These are phyloP conservation scores for Acrobasis consociella DNA, from an alignment of 2,888 invertebrate species.

Conservation along the genomic window DNA sequence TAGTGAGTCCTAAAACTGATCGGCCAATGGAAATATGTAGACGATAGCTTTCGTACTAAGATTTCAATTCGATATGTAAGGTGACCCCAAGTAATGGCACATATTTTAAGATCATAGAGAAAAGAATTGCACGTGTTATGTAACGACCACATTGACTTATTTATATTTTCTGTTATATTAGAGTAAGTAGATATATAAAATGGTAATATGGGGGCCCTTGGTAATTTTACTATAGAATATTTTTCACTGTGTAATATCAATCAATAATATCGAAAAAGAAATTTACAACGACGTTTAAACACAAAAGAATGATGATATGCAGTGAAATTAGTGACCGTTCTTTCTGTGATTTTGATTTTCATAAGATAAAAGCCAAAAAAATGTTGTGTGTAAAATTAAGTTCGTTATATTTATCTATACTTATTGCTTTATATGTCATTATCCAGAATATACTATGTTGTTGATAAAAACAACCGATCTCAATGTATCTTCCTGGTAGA, in stretches of 20 bases:
- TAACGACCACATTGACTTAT: slow-evolving; percentile 75
- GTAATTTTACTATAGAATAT: slow-evolving; percentile 34
- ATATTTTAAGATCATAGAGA: slow-evolving; percentile 60
- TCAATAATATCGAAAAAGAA: slow-evolving; percentile 25
- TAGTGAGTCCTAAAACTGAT: slow-evolving; percentile 30
- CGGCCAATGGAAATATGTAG: slow-evolving; percentile 41
- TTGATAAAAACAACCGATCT: slow-evolving; percentile 66
- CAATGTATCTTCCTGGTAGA: slow-evolving; percentile 69
- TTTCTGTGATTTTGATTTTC: slow-evolving; percentile 76
- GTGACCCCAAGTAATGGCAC: slow-evolving; percentile 60
- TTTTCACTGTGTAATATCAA: slow-evolving; percentile 26
- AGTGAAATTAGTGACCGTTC: slow-evolving; percentile 44
- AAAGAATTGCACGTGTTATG: slow-evolving; percentile 77
- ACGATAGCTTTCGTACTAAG: slow-evolving; percentile 56
- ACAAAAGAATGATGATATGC: slow-evolving; percentile 27
- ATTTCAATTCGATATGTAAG: slow-evolving; percentile 45
- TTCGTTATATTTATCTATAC: slow-evolving; percentile 50
- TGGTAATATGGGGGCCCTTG: slow-evolving; percentile 58
- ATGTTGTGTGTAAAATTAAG: slow-evolving; percentile 64
- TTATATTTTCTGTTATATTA: slow-evolving; percentile 79
- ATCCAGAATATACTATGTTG: slow-evolving; percentile 41
- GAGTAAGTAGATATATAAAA: slow-evolving; percentile 65
- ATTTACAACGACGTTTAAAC: slow-evolving; percentile 35
- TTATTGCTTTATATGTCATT: slow-evolving; percentile 47
- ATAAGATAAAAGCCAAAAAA: slow-evolving; percentile 72